A percentile compares a stretch with the other conserved stretches of the same genome.
Conservation (phyloP, 2,113 vertebrate genomes). For the Xenopus tropicalis region UCB_Xtro_10.0 CM004448.2:15845001-15845500, state of each 20-base stretch:
- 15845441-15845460: no score
- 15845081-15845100: not conserved
- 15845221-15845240: slow-evolving; percentile 10
- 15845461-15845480: no score
- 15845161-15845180: slow-evolving; percentile 16
- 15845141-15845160: slow-evolving; percentile 30
- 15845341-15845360: not conserved
- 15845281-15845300: slow-evolving; percentile 16
- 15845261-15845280: slow-evolving; percentile 22
- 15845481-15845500: no score
- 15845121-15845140: slow-evolving; percentile 20
- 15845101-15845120: slow-evolving; percentile 16
- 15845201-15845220: not conserved
- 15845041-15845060: no score
- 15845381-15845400: no score
- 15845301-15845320: slow-evolving; percentile 7
- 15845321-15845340: not conserved
- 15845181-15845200: not conserved
- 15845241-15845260: slow-evolving; percentile 4
- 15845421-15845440: no score
- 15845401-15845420: no score
- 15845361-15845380: no score
- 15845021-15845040: no score
- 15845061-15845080: no score
- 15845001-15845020: no score